A percentile compares a stretch with the other conserved stretches of the same genome.
phyloP scores from a whole-genome alignment of 2,888 invertebrate genomes.

The Conops quadrifasciatus region DNA sequence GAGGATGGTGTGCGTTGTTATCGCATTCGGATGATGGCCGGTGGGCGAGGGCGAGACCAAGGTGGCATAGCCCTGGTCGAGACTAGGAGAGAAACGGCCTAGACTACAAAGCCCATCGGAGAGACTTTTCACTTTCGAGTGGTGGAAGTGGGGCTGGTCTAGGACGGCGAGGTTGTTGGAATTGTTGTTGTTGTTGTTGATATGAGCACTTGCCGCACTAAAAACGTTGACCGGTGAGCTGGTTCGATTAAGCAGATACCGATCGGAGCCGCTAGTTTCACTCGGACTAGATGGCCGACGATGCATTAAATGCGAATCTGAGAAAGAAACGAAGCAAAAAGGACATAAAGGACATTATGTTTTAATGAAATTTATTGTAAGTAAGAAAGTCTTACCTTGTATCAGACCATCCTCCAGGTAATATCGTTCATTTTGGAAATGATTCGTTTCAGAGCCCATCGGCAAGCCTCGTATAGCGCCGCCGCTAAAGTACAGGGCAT shows the following conservation, averaged over 20 bases:
- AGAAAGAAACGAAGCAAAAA: neutral
- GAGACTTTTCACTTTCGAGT: conserved; percentile 63
- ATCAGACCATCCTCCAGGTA: conserved; percentile 59
- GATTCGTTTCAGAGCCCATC: conserved; percentile 61
- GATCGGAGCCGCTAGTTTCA: conserved; percentile 65
- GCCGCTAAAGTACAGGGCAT: conserved; percentile 62
- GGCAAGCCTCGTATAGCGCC: conserved; percentile 60
- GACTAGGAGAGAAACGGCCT: conserved; percentile 71
- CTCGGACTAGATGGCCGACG: conserved; percentile 63
- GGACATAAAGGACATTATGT: neutral
- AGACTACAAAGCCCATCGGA: conserved; percentile 63
- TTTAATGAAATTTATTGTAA: neutral
- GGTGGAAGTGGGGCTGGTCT: conserved; percentile 58
- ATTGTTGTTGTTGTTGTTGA: conserved; percentile 48
- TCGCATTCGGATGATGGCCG: conserved; percentile 54
- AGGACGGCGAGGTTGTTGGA: conserved; percentile 50
- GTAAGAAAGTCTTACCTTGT: conserved; percentile 34
- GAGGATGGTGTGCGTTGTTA: conserved; percentile 48
- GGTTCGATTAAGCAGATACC: conserved; percentile 61
- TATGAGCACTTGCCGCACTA: conserved; percentile 50
- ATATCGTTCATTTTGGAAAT: conserved; percentile 64
- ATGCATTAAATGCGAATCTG: conserved; percentile 57
- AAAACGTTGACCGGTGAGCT: conserved; percentile 62
- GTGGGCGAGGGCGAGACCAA: conserved; percentile 71
- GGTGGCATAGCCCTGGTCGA: conserved; percentile 85